Evolutionary conservation across 2,797 vertebrate species (phyloP).

Genomic region (Bradypus variegatus): DNA sequence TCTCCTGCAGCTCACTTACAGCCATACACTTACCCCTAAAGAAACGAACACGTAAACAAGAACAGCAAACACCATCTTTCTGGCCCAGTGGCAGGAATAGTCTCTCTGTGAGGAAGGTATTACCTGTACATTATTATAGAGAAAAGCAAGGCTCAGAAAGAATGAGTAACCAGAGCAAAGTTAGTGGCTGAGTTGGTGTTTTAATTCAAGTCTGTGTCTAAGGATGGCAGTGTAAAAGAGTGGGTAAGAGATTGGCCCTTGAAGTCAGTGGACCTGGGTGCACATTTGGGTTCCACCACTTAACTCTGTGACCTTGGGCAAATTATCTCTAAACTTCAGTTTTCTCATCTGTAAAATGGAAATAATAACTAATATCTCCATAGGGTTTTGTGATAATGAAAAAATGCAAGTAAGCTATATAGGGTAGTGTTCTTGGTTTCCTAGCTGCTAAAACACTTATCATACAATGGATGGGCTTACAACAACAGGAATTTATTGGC

Average conservation of each 20-base stretch:
- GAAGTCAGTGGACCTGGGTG: background rate
- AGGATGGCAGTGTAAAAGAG: background rate
- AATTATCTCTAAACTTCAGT: background rate
- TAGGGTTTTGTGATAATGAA: background rate
- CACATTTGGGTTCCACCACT: background rate
- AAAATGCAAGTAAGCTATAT: too few species aligned
- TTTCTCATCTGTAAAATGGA: background rate
- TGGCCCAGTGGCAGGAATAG: background rate
- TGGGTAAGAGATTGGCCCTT: background rate
- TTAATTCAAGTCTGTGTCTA: background rate
- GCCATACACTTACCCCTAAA: background rate
- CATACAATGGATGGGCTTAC: too few species aligned
- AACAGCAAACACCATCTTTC: rapidly evolving
- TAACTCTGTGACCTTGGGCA: background rate
- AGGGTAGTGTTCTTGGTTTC: too few species aligned
- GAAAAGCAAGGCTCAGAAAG: background rate
- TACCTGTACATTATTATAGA: too few species aligned
- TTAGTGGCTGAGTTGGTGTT: background rate
- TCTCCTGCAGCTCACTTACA: background rate
- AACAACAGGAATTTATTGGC: too few species aligned
- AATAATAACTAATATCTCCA: background rate
- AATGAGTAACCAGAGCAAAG: background rate
- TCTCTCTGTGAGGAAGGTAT: background rate
- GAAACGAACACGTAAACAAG: background rate
- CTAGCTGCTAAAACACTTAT: too few species aligned